Evolutionary conservation across 1,140 invertebrate species (phyloP), one percentile per base, ranked within the genome.

Genomic region (Adelges cooleyi): DNA sequence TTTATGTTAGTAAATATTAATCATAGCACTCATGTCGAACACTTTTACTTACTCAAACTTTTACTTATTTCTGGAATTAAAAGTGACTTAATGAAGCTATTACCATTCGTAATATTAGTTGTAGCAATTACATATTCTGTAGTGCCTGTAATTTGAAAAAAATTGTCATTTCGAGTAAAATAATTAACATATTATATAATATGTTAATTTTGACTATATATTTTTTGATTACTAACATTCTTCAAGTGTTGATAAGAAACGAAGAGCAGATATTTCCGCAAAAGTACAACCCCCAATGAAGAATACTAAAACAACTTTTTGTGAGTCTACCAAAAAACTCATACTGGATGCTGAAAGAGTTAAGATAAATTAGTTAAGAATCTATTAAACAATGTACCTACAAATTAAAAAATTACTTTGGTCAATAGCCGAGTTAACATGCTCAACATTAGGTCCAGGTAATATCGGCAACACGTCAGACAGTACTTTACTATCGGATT

Each of bases 281-380:
- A 87, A 96, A 0, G 95, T 98, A 73, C 93, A 94, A 2, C 95
- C 95, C 11, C 95, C 95, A 20, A 98, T 85, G 73, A 97, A 96
- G 73, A 95, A 92, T 1, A 98, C 90, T 5, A 98, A 74, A n/a
- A 94, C 85, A 1, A 93, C 84, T 71, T 82, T 82, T 1, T 86
- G 81, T 49, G 80, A 80, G 67, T 90, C 86, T 9, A 80, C 79
- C 50, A 79, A 77, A 0, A 84, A 86, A 67, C 79, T 48, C 4
- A 50, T 23, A 81, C 69, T 86, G 80, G 81, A 74, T 69, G 75
- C 78, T 79, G 62, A 50, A 73, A 75, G 50, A 69, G 66, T 67
- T 11, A 62, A 1, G 22, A 20, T 17, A 15, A 51, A 18, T 36
- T 65, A 33, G 15, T 25, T 4, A 65, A 23, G 27, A 17, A 53